Evolutionary conservation across 1,140 invertebrate genomes (phyloP), one percentile per base, ranked within the genome.

Genomic region (Frieseomelitta varia): DNA sequence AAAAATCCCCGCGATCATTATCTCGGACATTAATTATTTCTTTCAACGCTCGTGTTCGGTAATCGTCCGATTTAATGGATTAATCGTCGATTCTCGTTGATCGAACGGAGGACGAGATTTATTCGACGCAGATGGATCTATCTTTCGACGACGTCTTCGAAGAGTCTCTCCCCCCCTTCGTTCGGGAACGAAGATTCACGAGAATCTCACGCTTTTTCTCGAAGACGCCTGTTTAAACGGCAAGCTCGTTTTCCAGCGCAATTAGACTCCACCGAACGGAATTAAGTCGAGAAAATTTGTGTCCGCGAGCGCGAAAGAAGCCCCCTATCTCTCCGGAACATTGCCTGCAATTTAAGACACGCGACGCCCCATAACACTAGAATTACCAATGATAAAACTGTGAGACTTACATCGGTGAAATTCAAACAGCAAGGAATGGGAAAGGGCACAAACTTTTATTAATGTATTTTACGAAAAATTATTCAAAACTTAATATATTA

Each of bases 231-330:
- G 27, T 30, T 30, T 12, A 30, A 67, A 67, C 27, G 15, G 19
- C 27, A 3, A 8, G 30, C 6, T 30, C 63, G 15, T 11, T 34
- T 30, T 51, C 34, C 17, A 8, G 12, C 10, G 27, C 73, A 67
- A 82, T 82, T 77, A 76, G 30, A 47, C 15, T 17, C n/a, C 2
- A 14, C 11, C 47, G 4, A 30, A 55, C 10, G 73, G 73, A 71
- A 84, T 72, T 69, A 84, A 78, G 75, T 39, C 53, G 39, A 4
- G 75, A 58, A 55, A 68, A 78, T 78, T 84, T 71, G 55, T 61
- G 58, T 77, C 34, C 14, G 51, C 51, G 56, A 53, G 1, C 34
- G 12, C 74, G 17, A 12, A 21, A 56, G 53, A 27, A 12, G n/a
- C 14, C 39, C 74, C 65, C 61, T 69, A 71, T 68, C 81, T 72